Conservation (phyloP, 23 tunicate genomes). For the Halocynthia aurantium region DNA sequence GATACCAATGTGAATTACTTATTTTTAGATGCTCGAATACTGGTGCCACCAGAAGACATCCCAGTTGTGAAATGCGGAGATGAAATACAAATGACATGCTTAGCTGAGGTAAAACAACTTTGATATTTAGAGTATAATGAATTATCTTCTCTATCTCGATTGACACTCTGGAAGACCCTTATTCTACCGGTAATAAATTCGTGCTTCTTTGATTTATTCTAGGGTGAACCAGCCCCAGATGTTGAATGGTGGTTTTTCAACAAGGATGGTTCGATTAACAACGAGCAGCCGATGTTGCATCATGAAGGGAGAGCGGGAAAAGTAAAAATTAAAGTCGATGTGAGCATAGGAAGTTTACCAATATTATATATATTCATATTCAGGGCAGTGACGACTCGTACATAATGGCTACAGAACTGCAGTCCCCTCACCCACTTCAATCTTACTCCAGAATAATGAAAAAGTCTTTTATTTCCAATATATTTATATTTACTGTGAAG, state of each 20-base stretch:
- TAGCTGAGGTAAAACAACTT: constrained; percentile 25
- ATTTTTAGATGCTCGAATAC: constrained; percentile 22
- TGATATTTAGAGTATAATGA: neutral
- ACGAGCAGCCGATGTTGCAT: constrained; percentile 9
- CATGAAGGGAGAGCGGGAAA: constrained; percentile 35
- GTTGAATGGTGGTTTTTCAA: constrained; percentile 64
- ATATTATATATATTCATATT: too few relatives aligned
- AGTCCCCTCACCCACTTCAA: too few relatives aligned
- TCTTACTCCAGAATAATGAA: too few relatives aligned
- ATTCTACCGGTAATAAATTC: neutral
- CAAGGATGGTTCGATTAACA: neutral
- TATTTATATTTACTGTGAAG: too few relatives aligned
- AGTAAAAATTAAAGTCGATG: constrained; percentile 50
- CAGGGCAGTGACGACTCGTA: too few relatives aligned
- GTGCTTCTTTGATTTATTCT: neutral
- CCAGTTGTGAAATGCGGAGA: constrained; percentile 60
- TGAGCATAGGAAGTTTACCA: neutral
- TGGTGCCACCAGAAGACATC: constrained; percentile 69
- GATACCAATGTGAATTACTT: too few relatives aligned
- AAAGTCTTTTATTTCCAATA: too few relatives aligned
- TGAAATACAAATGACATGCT: constrained; percentile 52
- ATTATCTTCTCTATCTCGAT: neutral
- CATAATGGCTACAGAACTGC: too few relatives aligned
- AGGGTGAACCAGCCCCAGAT: constrained; percentile 36
- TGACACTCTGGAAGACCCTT: neutral